These are phyloP conservation scores for Monochamus saltuarius DNA, from an alignment of 1,140 invertebrate genomes.

Conservation along the genomic window DNA sequence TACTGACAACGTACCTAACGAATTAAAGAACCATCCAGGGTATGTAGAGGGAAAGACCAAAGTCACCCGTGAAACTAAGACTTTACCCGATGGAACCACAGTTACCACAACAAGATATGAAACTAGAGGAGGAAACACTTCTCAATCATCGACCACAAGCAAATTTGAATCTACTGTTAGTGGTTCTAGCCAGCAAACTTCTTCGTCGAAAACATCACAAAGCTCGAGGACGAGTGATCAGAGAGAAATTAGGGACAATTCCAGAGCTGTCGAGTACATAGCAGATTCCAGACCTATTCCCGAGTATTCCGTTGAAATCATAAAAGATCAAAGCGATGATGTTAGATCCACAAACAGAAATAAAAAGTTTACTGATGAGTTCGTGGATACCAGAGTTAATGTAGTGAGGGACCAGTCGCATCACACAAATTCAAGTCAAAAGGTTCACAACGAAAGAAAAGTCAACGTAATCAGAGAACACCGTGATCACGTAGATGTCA, in stretches of 20 bases:
- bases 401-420: too few species aligned
- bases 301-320: too few species aligned
- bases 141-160: constrained; percentile 22
- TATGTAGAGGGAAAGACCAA: constrained; percentile 57
- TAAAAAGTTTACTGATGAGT: background rate
- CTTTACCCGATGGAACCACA: constrained; percentile 63
- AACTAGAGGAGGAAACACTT: constrained; percentile 52
- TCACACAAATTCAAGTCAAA: too few species aligned
- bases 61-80: constrained; percentile 61
- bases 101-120: constrained; percentile 65
- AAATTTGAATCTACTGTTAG: constrained; percentile 6
- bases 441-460: too few species aligned
- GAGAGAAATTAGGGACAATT: background rate
- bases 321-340: background rate
- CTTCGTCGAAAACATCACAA: background rate
- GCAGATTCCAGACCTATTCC: too few species aligned
- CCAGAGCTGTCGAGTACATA: background rate
- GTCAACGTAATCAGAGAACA: too few species aligned
- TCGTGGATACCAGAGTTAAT: too few species aligned
- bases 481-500: too few species aligned
- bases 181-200: background rate
- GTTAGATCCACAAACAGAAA: background rate
- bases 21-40: constrained; percentile 39
- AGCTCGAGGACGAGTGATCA: background rate
- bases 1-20: constrained; percentile 36